phyloP scores from a whole-genome alignment of 1,140 invertebrate genomes.

The Helicoverpa zea region DNA sequence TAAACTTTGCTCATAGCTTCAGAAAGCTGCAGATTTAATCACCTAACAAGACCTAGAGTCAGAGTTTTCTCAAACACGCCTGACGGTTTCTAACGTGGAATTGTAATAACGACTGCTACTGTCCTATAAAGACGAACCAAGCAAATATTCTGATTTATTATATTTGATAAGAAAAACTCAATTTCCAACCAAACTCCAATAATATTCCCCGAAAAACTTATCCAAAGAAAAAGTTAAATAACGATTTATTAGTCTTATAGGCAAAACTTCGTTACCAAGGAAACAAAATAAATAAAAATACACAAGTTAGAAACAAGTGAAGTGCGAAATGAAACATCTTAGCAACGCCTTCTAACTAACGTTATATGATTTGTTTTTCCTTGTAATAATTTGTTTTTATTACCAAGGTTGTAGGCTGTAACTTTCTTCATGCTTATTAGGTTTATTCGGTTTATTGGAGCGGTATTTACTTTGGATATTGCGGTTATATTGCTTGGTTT shows the following conservation, averaged over 20 bases:
- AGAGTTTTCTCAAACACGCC: too few relatives aligned
- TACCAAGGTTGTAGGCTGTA: constrained; percentile 4
- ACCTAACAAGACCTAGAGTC: too few relatives aligned
- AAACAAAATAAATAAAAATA: not conserved
- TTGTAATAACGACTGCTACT: too few relatives aligned
- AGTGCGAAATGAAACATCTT: constrained; percentile 8
- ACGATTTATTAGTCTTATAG: not conserved
- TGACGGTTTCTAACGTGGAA: too few relatives aligned
- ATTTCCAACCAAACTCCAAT: too few relatives aligned
- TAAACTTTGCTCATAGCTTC: too few relatives aligned
- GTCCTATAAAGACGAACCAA: too few relatives aligned
- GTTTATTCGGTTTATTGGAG: constrained; percentile 13
- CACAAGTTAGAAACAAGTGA: not conserved
- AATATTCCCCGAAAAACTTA: too few relatives aligned
- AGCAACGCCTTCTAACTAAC: constrained; percentile 15
- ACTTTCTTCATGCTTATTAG: constrained; percentile 29
- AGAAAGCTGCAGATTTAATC: too few relatives aligned
- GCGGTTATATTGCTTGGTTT: not conserved
- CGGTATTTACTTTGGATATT: constrained; percentile 34
- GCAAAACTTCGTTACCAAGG: not conserved
- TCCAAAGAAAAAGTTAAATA: too few relatives aligned
- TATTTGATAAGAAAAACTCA: too few relatives aligned
- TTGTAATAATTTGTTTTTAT: constrained; percentile 28
- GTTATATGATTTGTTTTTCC: constrained; percentile 36
- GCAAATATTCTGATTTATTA: too few relatives aligned